Evolutionary conservation across 2,797 vertebrate genomes (phyloP).

Genomic region (Paedocypris micromegethes): DNA sequence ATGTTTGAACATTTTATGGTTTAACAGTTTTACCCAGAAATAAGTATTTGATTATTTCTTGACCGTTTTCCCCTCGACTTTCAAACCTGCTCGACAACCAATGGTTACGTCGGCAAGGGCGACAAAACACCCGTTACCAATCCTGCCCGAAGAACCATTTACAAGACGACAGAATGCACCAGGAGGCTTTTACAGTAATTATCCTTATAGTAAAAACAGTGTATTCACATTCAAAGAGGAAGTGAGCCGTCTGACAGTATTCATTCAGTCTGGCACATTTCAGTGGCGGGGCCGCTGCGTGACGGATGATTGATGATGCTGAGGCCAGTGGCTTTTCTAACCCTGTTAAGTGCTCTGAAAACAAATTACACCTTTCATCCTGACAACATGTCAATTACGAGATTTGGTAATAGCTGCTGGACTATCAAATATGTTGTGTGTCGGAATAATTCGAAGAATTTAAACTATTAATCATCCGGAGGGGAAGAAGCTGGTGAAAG

Average conservation of each 20-base stretch:
- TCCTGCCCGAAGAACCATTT: slow-evolving; percentile 47
- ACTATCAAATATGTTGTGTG: slow-evolving; percentile 73
- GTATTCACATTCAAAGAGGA: slow-evolving; percentile 48
- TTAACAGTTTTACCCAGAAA: no score
- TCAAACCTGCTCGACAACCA: background rate
- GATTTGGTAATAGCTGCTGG: slow-evolving; percentile 74
- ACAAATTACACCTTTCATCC: slow-evolving; percentile 81
- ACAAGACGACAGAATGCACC: slow-evolving; percentile 52
- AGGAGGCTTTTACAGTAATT: slow-evolving; percentile 57
- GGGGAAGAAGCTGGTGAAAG: slow-evolving; percentile 58
- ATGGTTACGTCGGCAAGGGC: slow-evolving; percentile 34
- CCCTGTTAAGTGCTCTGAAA: slow-evolving; percentile 73
- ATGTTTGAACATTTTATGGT: no score
- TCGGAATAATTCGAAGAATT: slow-evolving; percentile 75
- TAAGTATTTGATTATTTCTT: no score
- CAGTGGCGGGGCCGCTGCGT: slow-evolving; percentile 63
- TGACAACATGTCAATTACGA: slow-evolving; percentile 70
- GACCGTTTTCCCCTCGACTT: no score
- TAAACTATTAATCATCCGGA: slow-evolving; percentile 76
- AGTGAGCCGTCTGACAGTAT: slow-evolving; percentile 58
- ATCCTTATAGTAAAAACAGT: slow-evolving; percentile 62
- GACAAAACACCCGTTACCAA: slow-evolving; percentile 27
- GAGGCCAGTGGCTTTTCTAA: slow-evolving; percentile 68
- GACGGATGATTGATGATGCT: slow-evolving; percentile 77
- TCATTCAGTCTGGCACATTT: slow-evolving; percentile 64